Conservation (phyloP, 1,140 invertebrate species). For the Varroa destructor region DNA sequence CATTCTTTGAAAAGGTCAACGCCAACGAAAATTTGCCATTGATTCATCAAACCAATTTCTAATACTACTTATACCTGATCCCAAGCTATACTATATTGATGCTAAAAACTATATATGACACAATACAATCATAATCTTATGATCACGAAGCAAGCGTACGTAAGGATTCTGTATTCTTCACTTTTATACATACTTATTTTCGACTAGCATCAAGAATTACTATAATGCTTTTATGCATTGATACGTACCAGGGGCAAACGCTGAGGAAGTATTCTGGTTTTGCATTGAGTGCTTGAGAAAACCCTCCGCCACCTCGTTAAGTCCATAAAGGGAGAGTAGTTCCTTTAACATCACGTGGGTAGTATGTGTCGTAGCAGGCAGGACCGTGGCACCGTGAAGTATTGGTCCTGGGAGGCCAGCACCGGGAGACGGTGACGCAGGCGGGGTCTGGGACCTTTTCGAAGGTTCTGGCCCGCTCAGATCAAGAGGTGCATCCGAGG, state of each 20-base stretch:
- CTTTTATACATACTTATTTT: too few species aligned
- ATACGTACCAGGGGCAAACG: slow-evolving; percentile 11
- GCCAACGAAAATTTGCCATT: too few species aligned
- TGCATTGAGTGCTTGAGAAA: slow-evolving; percentile 10
- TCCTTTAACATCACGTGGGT: neutral
- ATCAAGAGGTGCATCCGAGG: neutral
- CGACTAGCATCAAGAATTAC: too few species aligned
- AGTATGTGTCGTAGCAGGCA: neutral
- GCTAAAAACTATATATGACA: too few species aligned
- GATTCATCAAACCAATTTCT: too few species aligned
- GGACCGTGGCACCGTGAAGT: neutral
- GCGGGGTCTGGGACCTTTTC: slow-evolving; percentile 6
- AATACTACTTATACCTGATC: too few species aligned
- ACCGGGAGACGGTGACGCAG: neutral
- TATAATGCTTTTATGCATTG: too few species aligned
- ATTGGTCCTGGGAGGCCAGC: neutral
- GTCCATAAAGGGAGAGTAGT: slow-evolving; percentile 7
- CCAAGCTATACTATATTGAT: too few species aligned
- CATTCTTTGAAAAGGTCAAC: too few species aligned
- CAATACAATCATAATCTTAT: too few species aligned
- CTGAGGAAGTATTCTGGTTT: neutral
- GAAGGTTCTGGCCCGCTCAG: slow-evolving; percentile 18
- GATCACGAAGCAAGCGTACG: too few species aligned
- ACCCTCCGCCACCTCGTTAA: slow-evolving; percentile 17
- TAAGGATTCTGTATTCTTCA: too few species aligned